Evolutionary conservation across 2,797 vertebrate genomes (phyloP), one percentile per base, ranked within the genome.

Genomic region (Potorous gilbertii): DNA sequence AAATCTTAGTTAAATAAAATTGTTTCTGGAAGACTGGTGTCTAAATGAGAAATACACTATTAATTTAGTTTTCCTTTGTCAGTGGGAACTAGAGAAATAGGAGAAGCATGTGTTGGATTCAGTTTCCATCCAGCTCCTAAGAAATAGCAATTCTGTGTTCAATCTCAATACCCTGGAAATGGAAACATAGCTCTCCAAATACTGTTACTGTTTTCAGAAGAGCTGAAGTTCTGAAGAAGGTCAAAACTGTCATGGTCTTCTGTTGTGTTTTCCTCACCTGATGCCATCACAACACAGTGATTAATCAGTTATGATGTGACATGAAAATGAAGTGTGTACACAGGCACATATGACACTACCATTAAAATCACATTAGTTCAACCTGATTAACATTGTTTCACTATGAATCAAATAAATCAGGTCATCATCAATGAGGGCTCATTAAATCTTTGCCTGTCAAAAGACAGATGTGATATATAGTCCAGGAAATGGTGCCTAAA

Each of bases 321-420:
- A 96, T 97, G 95, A 97, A 96, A 97, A 94, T 56, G 93, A 93
- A 97, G 97, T 94, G 93, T 97, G 56, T 96, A 96, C 62, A 54
- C 54, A 57, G 57, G 6, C 92, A 94, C 92, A 97, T 96, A 96
- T 91, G 94, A 95, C 93, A 94, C 54, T 96, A 57, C 54, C 92
- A 91, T 97, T 98, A 98, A 81, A 98, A 97, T 97, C 97, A 94
- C 96, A 94, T 96, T 97, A 97, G 96, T 97, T 97, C 93, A 96
- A 94, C 90, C 87, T 97, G 93, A 97, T 96, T 97, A 97, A 96
- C 62, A 29, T 12, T 92, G 55, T 94, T 97, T 96, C 56, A 93
- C 5, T 90, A 46, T 95, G 56, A 90, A 93, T 0, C 0, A 94
- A 97, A 97, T 31, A 92, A 98, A 98, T 96, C 93, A 95, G 66